A percentile compares a stretch with the other conserved stretches of the same genome.
phyloP scores from a whole-genome alignment of 2,888 invertebrate species.

The Thumatha senex region DNA sequence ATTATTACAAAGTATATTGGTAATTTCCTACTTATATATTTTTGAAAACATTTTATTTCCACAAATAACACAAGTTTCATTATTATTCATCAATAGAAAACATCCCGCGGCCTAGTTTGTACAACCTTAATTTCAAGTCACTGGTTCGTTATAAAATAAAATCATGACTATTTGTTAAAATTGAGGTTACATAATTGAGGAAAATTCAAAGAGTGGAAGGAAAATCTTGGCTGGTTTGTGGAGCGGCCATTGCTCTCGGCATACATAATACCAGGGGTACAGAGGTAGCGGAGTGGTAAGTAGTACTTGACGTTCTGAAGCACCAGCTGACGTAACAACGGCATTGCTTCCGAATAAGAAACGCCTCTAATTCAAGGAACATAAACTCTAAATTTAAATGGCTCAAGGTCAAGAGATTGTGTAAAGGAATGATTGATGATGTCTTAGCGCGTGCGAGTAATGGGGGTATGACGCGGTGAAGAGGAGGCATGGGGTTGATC shows the following conservation, averaged over 20 bases:
- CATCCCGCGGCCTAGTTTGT: constrained; percentile 20
- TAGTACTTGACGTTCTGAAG: constrained; percentile 35
- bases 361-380: constrained; percentile 47
- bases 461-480: constrained; percentile 40
- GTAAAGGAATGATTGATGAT: constrained; percentile 70
- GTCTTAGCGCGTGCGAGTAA: constrained; percentile 62
- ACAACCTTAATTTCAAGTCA: constrained; percentile 40
- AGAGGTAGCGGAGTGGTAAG: constrained; percentile 72
- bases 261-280: constrained; percentile 79
- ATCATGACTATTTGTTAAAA: constrained; percentile 50
- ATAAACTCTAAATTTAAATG: constrained; percentile 56
- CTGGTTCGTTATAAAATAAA: constrained; percentile 36
- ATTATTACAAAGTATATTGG: too few species aligned
- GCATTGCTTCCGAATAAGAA: constrained; percentile 42
- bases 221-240: constrained; percentile 61
- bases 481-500: constrained; percentile 61
- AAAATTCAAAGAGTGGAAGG: constrained; percentile 51
- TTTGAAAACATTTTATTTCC: background rate
- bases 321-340: constrained; percentile 45
- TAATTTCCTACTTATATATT: too few species aligned
- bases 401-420: constrained; percentile 48
- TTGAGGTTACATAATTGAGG: constrained; percentile 50
- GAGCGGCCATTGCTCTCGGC: constrained; percentile 79
- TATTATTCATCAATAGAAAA: constrained; percentile 10
- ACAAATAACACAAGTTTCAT: background rate